phyloP scores from a whole-genome alignment of 2,888 invertebrate species.

The Podotricha telesiphe region DNA sequence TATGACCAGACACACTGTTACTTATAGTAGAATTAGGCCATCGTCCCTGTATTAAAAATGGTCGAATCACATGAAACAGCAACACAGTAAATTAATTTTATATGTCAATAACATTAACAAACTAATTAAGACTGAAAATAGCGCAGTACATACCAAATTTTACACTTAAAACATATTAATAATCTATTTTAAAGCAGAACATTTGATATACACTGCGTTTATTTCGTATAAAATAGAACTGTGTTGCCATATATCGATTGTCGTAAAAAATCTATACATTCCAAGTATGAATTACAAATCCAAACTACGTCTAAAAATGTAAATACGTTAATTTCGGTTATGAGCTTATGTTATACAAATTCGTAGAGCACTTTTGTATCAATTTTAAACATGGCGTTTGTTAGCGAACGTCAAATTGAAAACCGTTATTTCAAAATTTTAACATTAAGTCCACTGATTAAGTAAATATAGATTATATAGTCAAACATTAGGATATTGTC shows the following conservation, averaged over 20 bases:
- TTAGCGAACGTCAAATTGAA: constrained; percentile 46
- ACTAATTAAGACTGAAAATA: constrained; percentile 18
- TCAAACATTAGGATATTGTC: constrained; percentile 11
- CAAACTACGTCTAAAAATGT: constrained; percentile 71
- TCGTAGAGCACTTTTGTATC: constrained; percentile 74
- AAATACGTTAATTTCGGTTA: constrained; percentile 66
- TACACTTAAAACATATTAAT: not conserved
- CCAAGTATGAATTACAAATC: constrained; percentile 64
- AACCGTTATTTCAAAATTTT: constrained; percentile 11
- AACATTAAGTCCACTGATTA: constrained; percentile 14
- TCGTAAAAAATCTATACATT: constrained; percentile 62
- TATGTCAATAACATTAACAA: constrained; percentile 32
- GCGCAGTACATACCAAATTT: constrained; percentile 3
- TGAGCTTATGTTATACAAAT: constrained; percentile 73
- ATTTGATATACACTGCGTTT: constrained; percentile 9
- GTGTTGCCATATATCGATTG: constrained; percentile 50
- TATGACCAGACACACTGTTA: constrained; percentile 41
- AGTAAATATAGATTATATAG: constrained; percentile 18
- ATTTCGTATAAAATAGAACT: constrained; percentile 43
- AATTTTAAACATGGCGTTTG: constrained; percentile 52
- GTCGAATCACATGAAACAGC: constrained; percentile 45
- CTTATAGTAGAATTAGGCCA: constrained; percentile 19
- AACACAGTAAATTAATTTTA: constrained; percentile 42
- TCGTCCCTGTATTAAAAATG: constrained; percentile 37
- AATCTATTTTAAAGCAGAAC: not conserved